A percentile compares a stretch with the other conserved stretches of the same genome.
phyloP scores from a whole-genome alignment of 2,797 vertebrate species.

The Acropternis orthonyx region DNA sequence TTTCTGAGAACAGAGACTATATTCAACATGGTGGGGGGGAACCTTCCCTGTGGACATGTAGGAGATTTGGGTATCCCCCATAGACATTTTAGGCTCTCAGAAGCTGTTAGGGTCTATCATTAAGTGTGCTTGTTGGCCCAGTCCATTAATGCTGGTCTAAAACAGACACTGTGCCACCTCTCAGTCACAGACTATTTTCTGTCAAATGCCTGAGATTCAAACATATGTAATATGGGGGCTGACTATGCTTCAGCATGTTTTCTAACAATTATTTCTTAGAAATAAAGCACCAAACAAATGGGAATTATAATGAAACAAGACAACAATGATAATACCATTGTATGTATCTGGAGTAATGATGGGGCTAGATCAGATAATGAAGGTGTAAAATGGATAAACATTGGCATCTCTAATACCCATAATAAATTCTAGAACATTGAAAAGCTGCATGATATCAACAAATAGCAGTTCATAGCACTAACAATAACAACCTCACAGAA shows the following conservation, averaged over 20 bases:
- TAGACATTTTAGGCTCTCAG: neutral
- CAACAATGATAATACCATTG: slow-evolving; percentile 20
- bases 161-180: neutral
- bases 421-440: slow-evolving; percentile 34
- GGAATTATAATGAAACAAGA: slow-evolving; percentile 59
- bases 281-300: slow-evolving; percentile 35
- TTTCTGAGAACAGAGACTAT: neutral
- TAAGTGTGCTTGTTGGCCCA: neutral
- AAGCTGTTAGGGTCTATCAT: neutral
- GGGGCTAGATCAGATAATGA: slow-evolving; percentile 39
- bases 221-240: neutral
- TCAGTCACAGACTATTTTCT: neutral
- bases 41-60: neutral
- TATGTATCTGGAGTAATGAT: neutral
- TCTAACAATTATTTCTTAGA: slow-evolving; percentile 44
- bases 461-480: slow-evolving; percentile 23
- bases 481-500: slow-evolving; percentile 4
- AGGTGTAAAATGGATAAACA: slow-evolving; percentile 46
- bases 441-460: slow-evolving; percentile 34
- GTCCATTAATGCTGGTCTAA: neutral
- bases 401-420: slow-evolving; percentile 20
- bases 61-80: neutral
- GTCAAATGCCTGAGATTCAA: neutral
- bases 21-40: neutral
- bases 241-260: slow-evolving; percentile 33